Percentiles rank a stretch among this genome's conserved stretches.
phyloP scores from a whole-genome alignment of 2,113 vertebrate genomes.

The Aix galericulata region DNA sequence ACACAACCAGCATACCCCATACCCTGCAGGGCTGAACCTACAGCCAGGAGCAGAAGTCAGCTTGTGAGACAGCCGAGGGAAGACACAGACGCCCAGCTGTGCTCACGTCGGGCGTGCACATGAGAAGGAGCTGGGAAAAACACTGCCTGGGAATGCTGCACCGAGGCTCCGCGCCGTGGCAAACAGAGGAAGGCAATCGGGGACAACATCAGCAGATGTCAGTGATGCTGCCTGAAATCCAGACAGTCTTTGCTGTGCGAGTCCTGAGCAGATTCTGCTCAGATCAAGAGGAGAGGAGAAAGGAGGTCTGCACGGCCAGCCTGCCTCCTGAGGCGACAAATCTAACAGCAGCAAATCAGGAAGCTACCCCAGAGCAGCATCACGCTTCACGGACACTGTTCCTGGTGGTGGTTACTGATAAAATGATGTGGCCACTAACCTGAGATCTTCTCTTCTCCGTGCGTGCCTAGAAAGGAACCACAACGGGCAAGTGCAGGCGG shows the following conservation, averaged over 20 bases:
- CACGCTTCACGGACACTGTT: not conserved
- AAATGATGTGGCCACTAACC: not conserved
- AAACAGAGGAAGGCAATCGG: not conserved
- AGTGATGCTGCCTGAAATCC: not conserved
- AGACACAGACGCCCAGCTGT: not conserved
- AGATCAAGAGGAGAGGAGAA: not conserved
- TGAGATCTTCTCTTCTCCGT: not conserved
- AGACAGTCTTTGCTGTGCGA: not conserved
- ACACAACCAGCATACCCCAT: not conserved
- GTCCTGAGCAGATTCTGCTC: not conserved
- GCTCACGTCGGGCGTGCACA: not conserved
- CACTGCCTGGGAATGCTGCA: not conserved
- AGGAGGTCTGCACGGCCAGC: not conserved
- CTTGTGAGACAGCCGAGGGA: not conserved
- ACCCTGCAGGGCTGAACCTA: not conserved
- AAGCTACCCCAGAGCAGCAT: not conserved
- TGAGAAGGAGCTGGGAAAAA: not conserved
- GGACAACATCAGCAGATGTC: not conserved
- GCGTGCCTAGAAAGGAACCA: not conserved
- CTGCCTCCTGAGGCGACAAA: not conserved
- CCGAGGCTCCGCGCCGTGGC: not conserved
- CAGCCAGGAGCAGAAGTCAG: not conserved
- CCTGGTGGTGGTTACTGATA: not conserved
- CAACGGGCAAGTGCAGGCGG: accelerated
- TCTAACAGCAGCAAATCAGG: not conserved